Evolutionary conservation across 2,113 vertebrate genomes (phyloP).

Genomic region (Mustela lutreola): DNA sequence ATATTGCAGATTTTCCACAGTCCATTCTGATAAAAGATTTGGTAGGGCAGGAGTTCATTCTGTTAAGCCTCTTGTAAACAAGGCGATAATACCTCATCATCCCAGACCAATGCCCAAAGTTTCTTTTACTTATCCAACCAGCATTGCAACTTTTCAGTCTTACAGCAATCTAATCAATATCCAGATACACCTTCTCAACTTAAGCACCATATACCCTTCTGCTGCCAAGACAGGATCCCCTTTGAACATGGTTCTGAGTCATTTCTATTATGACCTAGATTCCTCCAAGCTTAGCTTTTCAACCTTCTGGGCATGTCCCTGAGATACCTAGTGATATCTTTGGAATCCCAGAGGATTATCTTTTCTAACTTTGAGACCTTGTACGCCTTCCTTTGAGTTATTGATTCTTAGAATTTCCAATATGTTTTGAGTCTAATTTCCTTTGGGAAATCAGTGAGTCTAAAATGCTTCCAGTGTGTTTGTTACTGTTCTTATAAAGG

Average conservation of each 20-base stretch:
- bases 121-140: background rate
- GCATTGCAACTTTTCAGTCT: background rate
- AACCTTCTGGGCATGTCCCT: constrained; percentile 43
- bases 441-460: constrained; percentile 48
- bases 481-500: background rate
- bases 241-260: constrained; percentile 66
- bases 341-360: constrained; percentile 59
- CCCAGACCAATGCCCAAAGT: background rate
- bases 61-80: background rate
- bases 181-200: constrained; percentile 16
- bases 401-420: constrained; percentile 62
- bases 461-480: background rate
- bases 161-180: constrained; percentile 33
- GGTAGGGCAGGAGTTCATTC: constrained; percentile 20
- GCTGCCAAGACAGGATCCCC: constrained; percentile 27
- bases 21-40: constrained; percentile 29
- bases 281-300: constrained; percentile 53
- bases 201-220: constrained; percentile 40
- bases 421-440: constrained; percentile 52
- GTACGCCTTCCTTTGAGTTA: constrained; percentile 54
- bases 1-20: constrained; percentile 34
- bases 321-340: constrained; percentile 48
- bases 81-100: constrained; percentile 20
- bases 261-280: constrained; percentile 64
- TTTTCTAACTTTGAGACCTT: constrained; percentile 54